Conservation (phyloP, 2,113 vertebrate genomes). For the Leucosticte australis region DNA sequence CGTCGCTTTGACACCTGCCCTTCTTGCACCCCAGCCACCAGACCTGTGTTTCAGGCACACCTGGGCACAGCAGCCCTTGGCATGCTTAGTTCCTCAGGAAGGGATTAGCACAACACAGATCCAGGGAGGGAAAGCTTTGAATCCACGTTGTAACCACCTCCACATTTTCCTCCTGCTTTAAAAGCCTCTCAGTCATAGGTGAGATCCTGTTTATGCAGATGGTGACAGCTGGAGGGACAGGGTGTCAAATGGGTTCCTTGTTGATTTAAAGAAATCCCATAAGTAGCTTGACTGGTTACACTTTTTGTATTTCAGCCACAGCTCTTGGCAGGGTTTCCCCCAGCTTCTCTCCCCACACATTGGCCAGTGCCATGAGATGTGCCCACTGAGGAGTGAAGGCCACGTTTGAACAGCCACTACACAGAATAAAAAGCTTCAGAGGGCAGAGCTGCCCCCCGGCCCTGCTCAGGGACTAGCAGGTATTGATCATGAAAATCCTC, state of each 20-base stretch:
- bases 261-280: neutral
- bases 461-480: neutral
- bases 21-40: neutral
- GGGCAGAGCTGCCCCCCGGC: neutral
- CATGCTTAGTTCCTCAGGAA: neutral
- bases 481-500: neutral
- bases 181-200: neutral
- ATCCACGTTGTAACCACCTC: accelerated
- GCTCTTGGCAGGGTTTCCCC: neutral
- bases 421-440: neutral
- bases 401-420: accelerated
- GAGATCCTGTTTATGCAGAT: neutral
- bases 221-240: neutral
- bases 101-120: accelerated
- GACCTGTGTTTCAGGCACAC: neutral
- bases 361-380: neutral
- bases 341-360: accelerated
- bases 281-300: neutral
- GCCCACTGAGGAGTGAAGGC: accelerated
- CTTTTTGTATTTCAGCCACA: neutral
- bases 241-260: accelerated
- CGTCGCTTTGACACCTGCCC: neutral
- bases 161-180: neutral
- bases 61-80: neutral
- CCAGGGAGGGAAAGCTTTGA: neutral